Evolutionary conservation across 1,140 invertebrate genomes (phyloP), one percentile per base, ranked within the genome.

Genomic region (Hyphantria cunea): DNA sequence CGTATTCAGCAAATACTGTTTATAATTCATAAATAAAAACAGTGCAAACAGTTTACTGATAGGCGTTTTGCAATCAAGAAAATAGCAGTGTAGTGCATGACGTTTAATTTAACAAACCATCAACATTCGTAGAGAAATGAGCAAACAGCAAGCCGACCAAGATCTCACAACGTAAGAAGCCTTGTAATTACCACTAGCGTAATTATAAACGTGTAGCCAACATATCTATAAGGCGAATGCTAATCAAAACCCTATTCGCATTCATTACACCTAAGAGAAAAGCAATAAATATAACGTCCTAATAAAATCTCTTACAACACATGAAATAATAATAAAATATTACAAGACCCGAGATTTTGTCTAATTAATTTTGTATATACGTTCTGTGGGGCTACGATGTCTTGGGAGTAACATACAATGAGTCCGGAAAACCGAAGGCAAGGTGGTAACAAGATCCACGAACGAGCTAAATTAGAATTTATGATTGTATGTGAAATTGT

Each of bases 311-410:
- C 73, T 65, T 52, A 73, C 80, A 84, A 79, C 83, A 76, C 74
- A 82, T 78, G 84, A 88, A 89, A 86, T 89, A 86, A 85, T 88
- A 86, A 87, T 88, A 88, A 87, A 89, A 89, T 87, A 90, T 90
- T 84, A 89, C 83, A 82, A 80, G 84, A 82, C 68, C 76, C 78
- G 79, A 86, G 85, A 86, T 88, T 90, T 88, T 80, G 83, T 84
- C 80, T 90, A 90, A 90, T 90, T 90, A 90, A 90, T 90, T 90
- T 90, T 88, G 84, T 89, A 86, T 76, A 74, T 86, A 85, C 78
- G 73, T 75, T 74, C 75, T 79, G 72, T 76, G 74, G 81, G 85
- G 84, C 77, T 78, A 77, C 78, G 73, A 80, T 82, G 86, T 85
- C 86, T 89, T 81, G 87, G 83, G 84, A 85, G 80, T 76, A 81